Evolutionary conservation across 2,797 vertebrate species (phyloP).

Genomic region (Molossus molossus): DNA sequence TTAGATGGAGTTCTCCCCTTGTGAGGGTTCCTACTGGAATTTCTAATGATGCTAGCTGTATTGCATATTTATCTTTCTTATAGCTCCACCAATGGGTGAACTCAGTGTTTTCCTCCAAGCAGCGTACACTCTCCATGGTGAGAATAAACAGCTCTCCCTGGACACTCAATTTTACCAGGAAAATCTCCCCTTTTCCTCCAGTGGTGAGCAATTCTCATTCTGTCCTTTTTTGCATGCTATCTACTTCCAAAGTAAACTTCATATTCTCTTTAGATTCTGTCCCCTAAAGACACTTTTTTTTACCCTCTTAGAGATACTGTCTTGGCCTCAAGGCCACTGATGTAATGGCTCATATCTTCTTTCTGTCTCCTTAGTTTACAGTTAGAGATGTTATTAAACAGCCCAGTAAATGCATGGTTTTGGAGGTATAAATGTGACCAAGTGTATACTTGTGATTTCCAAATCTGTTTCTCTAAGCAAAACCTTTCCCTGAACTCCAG

Average conservation of each 20-base stretch:
- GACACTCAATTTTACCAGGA: not conserved
- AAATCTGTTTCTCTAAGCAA: not conserved
- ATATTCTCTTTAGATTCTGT: constrained; percentile 19
- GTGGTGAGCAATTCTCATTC: not conserved
- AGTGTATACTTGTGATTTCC: not conserved
- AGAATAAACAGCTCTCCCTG: not conserved
- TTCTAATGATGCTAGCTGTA: not conserved
- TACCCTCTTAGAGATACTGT: not conserved
- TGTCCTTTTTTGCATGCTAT: not conserved
- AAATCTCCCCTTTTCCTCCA: not conserved
- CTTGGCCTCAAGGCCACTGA: not conserved
- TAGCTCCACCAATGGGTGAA: not conserved
- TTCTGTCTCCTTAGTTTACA: constrained; percentile 29
- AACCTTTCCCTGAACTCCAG: not conserved
- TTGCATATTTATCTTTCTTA: not conserved
- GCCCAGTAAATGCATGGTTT: not conserved
- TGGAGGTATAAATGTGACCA: not conserved
- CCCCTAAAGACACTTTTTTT: not conserved
- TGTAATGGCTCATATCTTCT: not conserved
- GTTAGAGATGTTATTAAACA: not conserved
- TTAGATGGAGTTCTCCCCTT: not conserved
- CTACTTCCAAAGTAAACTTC: not conserved
- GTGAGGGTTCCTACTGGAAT: not conserved
- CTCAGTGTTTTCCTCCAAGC: not conserved
- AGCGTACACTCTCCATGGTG: not conserved